These are phyloP conservation scores for Apistogramma diplotaenia DNA, from an alignment of 2,113 vertebrate species.

Conservation along the genomic window DNA sequence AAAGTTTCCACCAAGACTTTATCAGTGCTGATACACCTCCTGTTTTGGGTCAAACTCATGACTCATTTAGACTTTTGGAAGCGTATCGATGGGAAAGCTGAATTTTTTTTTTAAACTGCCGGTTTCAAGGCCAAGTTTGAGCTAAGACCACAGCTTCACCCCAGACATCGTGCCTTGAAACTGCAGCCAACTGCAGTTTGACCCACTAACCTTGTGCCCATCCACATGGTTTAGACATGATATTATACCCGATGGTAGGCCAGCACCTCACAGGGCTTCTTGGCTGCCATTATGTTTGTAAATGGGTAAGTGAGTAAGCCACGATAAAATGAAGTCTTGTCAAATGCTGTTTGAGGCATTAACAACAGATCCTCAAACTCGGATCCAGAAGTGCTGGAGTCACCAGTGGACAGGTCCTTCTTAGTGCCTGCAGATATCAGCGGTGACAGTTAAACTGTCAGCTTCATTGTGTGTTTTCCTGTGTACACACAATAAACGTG, in stretches of 20 bases:
- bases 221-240: not conserved
- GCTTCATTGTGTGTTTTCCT: not conserved
- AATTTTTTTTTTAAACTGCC: not conserved
- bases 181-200: not conserved
- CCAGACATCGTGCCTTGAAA: no score
- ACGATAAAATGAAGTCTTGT: not conserved
- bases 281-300: not conserved
- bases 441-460: not conserved
- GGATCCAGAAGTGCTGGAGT: not conserved
- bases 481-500: constrained; percentile 4
- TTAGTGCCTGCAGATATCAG: not conserved
- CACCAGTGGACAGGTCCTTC: not conserved
- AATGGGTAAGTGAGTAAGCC: not conserved
- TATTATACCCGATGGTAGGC: not conserved
- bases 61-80: not conserved
- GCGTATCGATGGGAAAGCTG: not conserved
- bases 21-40: not conserved
- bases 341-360: not conserved
- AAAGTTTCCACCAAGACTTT: not conserved
- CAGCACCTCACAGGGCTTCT: not conserved
- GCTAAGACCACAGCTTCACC: not conserved
- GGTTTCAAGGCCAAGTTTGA: not conserved
- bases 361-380: not conserved
- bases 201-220: not conserved
- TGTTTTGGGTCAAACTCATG: not conserved